Evolutionary conservation across 1,140 invertebrate species (phyloP), one percentile per base, ranked within the genome.

Genomic region (Leucophenga varia): DNA sequence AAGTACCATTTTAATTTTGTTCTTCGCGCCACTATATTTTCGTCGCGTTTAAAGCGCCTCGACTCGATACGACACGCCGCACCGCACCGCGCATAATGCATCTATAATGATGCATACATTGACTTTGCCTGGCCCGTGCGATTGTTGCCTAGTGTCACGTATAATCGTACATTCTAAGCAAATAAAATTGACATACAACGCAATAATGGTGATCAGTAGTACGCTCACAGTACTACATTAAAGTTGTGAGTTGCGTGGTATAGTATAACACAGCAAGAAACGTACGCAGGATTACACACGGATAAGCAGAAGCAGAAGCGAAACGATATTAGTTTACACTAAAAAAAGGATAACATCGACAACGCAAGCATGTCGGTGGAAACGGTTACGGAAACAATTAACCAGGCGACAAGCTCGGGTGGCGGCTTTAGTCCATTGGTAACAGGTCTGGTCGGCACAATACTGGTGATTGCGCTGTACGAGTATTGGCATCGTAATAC

Each of bases 401-500:
- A 57, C 28, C 57, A 71, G 43, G 54, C 52, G 20, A 53, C 54
- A 13, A 36, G 39, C 1, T 18, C 32, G 7, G 46, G 43, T 12
- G 42, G 55, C 10, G 46, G 51, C 3, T 41, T 64, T n/a, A 60
- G 55, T 13, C 69, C 72, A 5, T 34, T 74, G 39, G 38, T 68
- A 13, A 65, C 69, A 1, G 56, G 55, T 2, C 9, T 69, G 30
- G 22, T 75, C n/a, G 67, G 61, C 25, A 58, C 64, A 0, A 12
- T 64, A 1, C 10, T 64, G n/a, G 51, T 57, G 6, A 37, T 67
- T 37, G 52, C 50, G 2, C 37, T 72, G 9, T 72, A 69, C 25
- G 69, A 72, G 43, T 67, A 67, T 17, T 74, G 64, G 61, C 59
- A 64, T 40, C 52, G 60, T 16, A 73, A 64, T 40, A 58, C 53